Percentiles rank a stretch among this genome's conserved stretches.
Conservation (phyloP, 2,888 invertebrate genomes). For the Leucophenga maculata region DNA sequence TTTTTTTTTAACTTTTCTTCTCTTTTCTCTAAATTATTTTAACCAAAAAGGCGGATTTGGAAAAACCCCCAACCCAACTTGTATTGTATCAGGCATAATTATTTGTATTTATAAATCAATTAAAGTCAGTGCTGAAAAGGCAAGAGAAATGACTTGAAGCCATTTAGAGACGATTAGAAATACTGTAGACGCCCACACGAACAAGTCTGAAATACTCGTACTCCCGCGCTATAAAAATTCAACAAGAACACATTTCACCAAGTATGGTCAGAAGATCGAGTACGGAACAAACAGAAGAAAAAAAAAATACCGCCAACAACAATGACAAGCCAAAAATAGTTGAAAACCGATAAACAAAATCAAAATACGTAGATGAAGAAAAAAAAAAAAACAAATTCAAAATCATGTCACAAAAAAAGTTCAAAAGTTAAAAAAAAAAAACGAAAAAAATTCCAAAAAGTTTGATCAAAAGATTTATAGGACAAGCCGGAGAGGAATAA, state of each 20-base stretch:
- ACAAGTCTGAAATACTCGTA: not conserved
- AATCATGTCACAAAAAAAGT: not conserved
- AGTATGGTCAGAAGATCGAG: not conserved
- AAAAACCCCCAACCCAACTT: not conserved
- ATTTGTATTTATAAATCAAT: not conserved
- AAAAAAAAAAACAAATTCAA: conserved; percentile 4
- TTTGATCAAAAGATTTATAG: conserved; percentile 51
- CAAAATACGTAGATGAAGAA: too few species aligned
- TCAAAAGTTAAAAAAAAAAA: not conserved
- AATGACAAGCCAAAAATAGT: conserved; percentile 12
- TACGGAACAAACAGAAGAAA: not conserved
- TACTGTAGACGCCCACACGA: not conserved
- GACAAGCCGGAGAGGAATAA: conserved; percentile 48
- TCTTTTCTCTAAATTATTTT: too few species aligned
- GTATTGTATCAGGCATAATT: too few species aligned
- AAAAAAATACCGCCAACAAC: not conserved
- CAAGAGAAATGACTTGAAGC: not conserved
- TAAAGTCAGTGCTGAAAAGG: not conserved
- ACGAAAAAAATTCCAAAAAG: not conserved
- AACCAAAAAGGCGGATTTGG: not conserved
- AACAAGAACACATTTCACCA: conserved; percentile 1
- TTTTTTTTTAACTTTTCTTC: not conserved
- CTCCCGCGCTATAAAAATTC: not conserved
- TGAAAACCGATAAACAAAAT: too few species aligned
- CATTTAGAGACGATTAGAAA: too few species aligned